phyloP scores from a whole-genome alignment of 2,113 vertebrate species.

The Lontra canadensis region DNA sequence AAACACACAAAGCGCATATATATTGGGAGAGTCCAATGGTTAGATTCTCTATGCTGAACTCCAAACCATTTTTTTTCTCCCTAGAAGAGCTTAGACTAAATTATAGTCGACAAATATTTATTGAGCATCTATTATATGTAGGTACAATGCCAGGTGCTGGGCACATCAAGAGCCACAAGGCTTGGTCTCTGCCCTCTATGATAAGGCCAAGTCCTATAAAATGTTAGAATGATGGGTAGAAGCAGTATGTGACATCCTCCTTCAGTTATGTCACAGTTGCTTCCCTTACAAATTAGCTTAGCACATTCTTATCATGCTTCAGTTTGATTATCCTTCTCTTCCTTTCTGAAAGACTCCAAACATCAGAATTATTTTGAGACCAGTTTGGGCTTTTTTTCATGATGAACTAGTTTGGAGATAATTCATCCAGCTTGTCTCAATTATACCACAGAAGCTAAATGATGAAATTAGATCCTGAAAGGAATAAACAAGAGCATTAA shows the following conservation, averaged over 20 bases:
- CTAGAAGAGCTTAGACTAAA: neutral
- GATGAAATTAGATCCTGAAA: constrained; percentile 59
- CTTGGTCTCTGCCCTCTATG: neutral
- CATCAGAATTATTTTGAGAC: constrained; percentile 47
- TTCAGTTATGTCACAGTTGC: neutral
- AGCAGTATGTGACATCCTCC: neutral
- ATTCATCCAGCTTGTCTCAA: constrained; percentile 18
- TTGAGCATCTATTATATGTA: neutral
- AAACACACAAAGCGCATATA: neutral
- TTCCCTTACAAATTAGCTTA: neutral
- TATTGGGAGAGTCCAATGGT: neutral
- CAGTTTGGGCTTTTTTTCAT: neutral
- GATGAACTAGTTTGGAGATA: constrained; percentile 35
- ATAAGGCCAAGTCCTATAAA: neutral
- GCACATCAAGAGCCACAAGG: neutral
- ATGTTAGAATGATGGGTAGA: neutral
- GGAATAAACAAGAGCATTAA: constrained; percentile 34
- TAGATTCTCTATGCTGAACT: neutral
- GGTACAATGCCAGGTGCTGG: neutral
- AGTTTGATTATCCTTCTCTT: neutral
- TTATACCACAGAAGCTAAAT: constrained; percentile 43
- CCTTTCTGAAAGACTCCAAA: constrained; percentile 29
- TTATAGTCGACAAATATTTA: neutral
- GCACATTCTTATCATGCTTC: neutral
- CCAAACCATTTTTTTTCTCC: neutral